These are phyloP conservation scores for Drosophila lowei DNA, from an alignment of 1,140 invertebrate species.

Conservation along the genomic window DNA sequence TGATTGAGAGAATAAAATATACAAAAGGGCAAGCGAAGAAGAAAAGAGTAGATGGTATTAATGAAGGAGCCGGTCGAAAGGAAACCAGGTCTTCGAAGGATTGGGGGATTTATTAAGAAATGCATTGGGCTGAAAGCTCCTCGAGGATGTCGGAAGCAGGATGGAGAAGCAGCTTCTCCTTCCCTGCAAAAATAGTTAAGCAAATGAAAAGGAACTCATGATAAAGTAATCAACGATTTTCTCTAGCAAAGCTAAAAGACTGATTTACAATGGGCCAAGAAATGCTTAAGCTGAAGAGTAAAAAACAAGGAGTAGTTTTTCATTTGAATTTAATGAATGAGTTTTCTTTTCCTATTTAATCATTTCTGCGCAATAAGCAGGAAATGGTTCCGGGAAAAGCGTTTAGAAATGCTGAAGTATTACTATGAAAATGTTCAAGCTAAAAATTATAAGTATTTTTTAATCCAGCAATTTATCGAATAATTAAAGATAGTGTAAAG, in stretches of 20 bases:
- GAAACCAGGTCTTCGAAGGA: slow-evolving; percentile 29
- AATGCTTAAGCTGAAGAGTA: slow-evolving; percentile 4
- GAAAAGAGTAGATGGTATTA: slow-evolving; percentile 19
- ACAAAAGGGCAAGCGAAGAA: slow-evolving; percentile 13
- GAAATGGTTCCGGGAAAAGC: not conserved
- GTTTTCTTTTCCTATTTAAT: not conserved
- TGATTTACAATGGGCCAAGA: slow-evolving; percentile 35
- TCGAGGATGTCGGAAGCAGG: slow-evolving; percentile 4
- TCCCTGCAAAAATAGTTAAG: slow-evolving; percentile 18
- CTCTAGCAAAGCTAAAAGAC: slow-evolving; percentile 21
- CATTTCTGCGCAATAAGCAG: slow-evolving; percentile 1
- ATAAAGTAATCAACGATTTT: slow-evolving; percentile 62
- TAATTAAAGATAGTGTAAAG: too few species aligned
- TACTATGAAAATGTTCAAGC: not conserved
- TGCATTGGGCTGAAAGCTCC: slow-evolving; percentile 39
- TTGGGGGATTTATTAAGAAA: slow-evolving; percentile 61
- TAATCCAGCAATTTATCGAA: too few species aligned
- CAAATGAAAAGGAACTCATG: slow-evolving; percentile 56
- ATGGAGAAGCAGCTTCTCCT: not conserved
- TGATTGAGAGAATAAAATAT: slow-evolving; percentile 48
- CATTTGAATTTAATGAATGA: slow-evolving; percentile 44
- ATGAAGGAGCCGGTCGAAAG: slow-evolving; percentile 29
- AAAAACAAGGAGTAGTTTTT: not conserved
- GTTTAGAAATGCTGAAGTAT: not conserved
- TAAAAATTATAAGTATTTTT: too few species aligned